Conservation (phyloP, 2,797 vertebrate genomes). For the Chloroceryle inda region DNA sequence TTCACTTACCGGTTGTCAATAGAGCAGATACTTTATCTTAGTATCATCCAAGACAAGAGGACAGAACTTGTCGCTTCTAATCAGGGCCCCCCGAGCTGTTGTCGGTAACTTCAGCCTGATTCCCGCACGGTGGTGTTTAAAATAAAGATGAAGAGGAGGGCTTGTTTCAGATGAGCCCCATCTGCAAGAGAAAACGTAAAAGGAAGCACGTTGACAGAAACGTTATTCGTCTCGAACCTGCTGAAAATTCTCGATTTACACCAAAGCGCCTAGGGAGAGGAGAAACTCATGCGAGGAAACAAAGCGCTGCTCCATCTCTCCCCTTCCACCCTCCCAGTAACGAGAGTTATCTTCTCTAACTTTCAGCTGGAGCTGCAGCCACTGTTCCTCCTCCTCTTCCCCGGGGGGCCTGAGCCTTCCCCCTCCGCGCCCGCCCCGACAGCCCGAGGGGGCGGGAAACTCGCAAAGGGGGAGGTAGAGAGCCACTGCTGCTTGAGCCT, state of each 20-base stretch:
- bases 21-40: neutral
- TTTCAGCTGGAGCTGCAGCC: neutral
- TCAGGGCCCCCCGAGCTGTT: neutral
- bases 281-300: neutral
- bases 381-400: neutral
- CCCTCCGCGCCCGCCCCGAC: neutral
- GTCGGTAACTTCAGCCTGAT: neutral
- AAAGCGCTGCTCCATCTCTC: neutral
- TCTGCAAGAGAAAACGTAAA: neutral
- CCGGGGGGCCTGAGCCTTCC: neutral
- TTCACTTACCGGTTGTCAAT: neutral
- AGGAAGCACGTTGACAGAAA: neutral
- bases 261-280: neutral
- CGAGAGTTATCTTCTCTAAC: fast-evolving
- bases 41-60: neutral
- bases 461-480: neutral
- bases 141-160: neutral
- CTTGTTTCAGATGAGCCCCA: neutral
- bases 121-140: neutral
- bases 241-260: neutral
- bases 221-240: fast-evolving
- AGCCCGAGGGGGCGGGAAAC: neutral
- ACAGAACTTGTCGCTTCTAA: neutral
- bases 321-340: fast-evolving
- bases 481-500: neutral